Base-by-base conservation (phyloP, 2,888 invertebrate genomes). In the Apamea crenata region DNA sequence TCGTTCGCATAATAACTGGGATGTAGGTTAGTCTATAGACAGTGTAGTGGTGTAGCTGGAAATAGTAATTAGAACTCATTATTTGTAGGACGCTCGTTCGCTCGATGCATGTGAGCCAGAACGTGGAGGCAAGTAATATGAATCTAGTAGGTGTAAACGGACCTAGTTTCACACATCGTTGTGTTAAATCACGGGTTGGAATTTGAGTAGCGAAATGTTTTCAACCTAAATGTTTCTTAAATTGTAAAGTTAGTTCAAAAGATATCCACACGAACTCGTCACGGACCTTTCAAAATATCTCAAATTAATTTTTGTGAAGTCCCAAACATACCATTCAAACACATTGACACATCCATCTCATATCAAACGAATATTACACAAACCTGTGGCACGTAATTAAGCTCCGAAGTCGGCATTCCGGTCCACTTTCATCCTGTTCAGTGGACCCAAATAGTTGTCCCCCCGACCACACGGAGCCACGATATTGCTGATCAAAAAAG, bases 401-500 rank as follows among this genome's bases (percentile, higher is more conserved):
- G 91, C 89, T 83, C 78, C 79, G 83, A 84, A 88, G 89, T 87
- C 86, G 83, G 86, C 84, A 88, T 90, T 88, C 89, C 87, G 83
- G 87, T 88, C 85, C 85, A 90, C 92, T 93, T 93, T 93, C 91
- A 93, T 93, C 92, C 88, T 88, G 90, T 89, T 88, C 91, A 88
- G 74, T 87, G 88, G 89, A 89, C 90, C 89, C 89, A 85, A 92
- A 93, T 93, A 93, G 93, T 93, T 92, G 91, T 91, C 88, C 92
- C 84, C 89, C 88, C 89, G 61, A 89, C 89, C 89, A 83, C 89
- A 89, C 83, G 74, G 90, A 90, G 90, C 84, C 88, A 85, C 77
- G 88, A 91, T 90, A 90, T 90, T 86, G 88, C 91, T 91, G 92
- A 92, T 92, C 92, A 91, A 92, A 92, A 92, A 92, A 91, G 91